A percentile compares a stretch with the other conserved stretches of the same genome.
Evolutionary conservation across 2,888 invertebrate genomes (phyloP).

Genomic region (Perizoma flavofasciatum): DNA sequence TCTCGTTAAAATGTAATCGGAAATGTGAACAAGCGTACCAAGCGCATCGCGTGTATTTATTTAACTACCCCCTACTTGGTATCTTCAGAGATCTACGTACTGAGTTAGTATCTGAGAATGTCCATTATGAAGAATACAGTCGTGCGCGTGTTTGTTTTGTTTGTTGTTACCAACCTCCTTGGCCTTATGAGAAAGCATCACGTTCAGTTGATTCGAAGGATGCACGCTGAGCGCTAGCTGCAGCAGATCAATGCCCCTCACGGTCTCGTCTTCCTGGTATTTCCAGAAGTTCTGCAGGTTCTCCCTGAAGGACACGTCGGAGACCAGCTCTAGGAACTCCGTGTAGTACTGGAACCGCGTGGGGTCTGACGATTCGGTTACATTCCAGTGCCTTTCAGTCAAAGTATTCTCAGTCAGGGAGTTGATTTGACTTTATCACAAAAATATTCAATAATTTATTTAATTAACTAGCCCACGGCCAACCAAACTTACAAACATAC

Average conservation of each 20-base stretch:
- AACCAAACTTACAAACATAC: too few species aligned
- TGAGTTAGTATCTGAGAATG: too few species aligned
- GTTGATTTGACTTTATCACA: too few species aligned
- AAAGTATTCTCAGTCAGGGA: neutral
- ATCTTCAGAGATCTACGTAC: too few species aligned
- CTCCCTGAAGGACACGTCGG: conserved; percentile 73
- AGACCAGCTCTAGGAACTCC: conserved; percentile 69
- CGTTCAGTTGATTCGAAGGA: conserved; percentile 57
- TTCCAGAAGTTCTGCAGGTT: conserved; percentile 88
- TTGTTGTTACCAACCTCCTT: conserved; percentile 40
- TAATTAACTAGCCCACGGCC: too few species aligned
- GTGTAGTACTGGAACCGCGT: conserved; percentile 69
- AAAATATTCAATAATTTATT: too few species aligned
- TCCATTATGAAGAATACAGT: too few species aligned
- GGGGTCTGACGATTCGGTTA: conserved; percentile 63
- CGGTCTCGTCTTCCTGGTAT: conserved; percentile 85
- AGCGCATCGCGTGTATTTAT: too few species aligned
- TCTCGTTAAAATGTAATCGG: too few species aligned
- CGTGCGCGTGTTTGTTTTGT: too few species aligned
- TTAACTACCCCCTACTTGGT: too few species aligned
- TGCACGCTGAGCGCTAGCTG: conserved; percentile 83
- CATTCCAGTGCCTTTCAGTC: conserved; percentile 62
- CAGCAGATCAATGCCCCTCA: conserved; percentile 81
- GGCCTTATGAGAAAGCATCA: conserved; percentile 43
- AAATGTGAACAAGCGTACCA: too few species aligned